Conservation (phyloP, 1,140 invertebrate species). For the Cyrtorhinus lividipennis region DNA sequence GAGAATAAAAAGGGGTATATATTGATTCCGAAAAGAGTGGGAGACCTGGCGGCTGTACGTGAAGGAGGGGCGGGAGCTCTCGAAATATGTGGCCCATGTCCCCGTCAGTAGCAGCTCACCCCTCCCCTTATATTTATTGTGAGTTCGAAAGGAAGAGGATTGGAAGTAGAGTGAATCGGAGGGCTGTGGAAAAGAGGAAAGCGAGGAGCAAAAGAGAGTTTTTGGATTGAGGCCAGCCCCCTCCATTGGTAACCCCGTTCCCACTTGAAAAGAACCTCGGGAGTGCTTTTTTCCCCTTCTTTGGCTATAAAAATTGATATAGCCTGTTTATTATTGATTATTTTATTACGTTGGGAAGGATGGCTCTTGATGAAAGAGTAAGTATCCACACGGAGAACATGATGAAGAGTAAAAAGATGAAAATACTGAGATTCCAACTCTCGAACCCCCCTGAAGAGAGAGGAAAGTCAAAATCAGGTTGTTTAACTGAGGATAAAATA, state of each 20-base stretch:
- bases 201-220: not conserved
- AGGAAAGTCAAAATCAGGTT: too few relatives aligned
- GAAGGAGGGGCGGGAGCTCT: not conserved
- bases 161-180: not conserved
- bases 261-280: not conserved
- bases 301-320: conserved; percentile 5
- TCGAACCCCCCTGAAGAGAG: too few relatives aligned
- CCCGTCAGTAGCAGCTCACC: not conserved
- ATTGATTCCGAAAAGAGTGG: too few relatives aligned
- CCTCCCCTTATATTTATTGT: conserved; percentile 3
- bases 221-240: conserved; percentile 10
- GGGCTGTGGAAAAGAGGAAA: too few relatives aligned
- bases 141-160: conserved; percentile 2
- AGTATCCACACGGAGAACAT: too few relatives aligned
- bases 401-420: too few relatives aligned
- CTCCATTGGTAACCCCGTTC: not conserved
- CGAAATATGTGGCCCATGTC: not conserved
- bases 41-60: not conserved
- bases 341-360: too few relatives aligned
- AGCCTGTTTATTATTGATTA: conserved; percentile 11
- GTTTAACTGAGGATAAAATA: too few relatives aligned
- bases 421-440: too few relatives aligned
- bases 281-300: too few relatives aligned
- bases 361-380: too few relatives aligned
- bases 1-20: too few relatives aligned